Conservation (phyloP, 2,888 invertebrate genomes). For the Noctua janthe region DNA sequence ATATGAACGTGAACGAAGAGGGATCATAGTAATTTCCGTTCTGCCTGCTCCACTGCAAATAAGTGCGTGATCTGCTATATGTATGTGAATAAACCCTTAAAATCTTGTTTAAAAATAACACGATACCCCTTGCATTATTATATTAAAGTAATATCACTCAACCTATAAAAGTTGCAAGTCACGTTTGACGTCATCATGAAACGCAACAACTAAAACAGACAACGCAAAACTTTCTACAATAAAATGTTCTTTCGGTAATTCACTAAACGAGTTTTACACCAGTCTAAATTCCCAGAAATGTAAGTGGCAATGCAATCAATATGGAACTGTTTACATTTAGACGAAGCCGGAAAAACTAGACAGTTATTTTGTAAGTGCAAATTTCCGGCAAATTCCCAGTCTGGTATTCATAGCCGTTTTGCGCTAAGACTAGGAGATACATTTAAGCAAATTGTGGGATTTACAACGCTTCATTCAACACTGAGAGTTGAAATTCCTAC, state of each 20-base stretch:
- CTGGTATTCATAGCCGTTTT: slow-evolving; percentile 5
- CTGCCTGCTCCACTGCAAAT: too few relatives aligned
- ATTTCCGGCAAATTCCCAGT: slow-evolving; percentile 38
- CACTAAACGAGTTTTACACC: slow-evolving; percentile 1
- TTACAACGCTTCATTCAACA: background rate
- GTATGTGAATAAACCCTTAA: background rate
- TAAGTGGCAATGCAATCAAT: slow-evolving; percentile 26
- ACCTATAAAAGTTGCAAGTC: background rate
- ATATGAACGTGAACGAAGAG: too few relatives aligned
- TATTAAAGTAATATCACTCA: background rate
- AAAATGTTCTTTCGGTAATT: background rate
- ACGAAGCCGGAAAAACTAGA: slow-evolving; percentile 31
- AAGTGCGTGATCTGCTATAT: too few relatives aligned
- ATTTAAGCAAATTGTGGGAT: background rate
- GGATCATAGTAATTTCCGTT: too few relatives aligned
- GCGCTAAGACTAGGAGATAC: background rate
- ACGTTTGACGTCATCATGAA: background rate
- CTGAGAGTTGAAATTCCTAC: background rate
- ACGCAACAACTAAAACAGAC: background rate
- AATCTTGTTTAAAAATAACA: background rate
- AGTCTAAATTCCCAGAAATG: slow-evolving; percentile 1
- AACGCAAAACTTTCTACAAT: background rate
- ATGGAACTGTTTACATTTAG: slow-evolving; percentile 17
- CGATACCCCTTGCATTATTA: background rate
- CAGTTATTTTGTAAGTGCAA: slow-evolving; percentile 30